phyloP scores from a whole-genome alignment of 2,113 vertebrate species.

The Neofelis nebulosa region DNA sequence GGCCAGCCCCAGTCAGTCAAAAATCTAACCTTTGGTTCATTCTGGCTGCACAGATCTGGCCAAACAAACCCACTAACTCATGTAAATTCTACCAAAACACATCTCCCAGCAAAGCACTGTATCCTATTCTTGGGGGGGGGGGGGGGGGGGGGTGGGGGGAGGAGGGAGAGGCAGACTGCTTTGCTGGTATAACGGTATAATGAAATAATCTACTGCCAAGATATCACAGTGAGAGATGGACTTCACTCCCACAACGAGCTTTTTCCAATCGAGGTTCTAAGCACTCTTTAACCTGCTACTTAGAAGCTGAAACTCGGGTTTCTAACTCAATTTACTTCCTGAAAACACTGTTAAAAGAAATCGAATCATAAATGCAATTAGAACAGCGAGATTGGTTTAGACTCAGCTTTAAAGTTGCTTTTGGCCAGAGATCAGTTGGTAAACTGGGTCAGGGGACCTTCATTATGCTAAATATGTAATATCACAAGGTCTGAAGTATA shows the following conservation, averaged over 20 bases:
- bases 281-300: not conserved
- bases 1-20: not conserved
- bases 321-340: constrained; percentile 19
- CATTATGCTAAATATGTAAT: not conserved
- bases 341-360: constrained; percentile 43
- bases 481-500: not conserved
- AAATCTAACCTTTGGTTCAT: constrained; percentile 18
- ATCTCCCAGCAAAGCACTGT: not conserved
- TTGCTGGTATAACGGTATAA: not conserved
- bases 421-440: not conserved
- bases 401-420: not conserved
- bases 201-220: not conserved
- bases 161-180: not conserved
- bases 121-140: not conserved
- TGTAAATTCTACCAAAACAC: not conserved
- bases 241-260: not conserved
- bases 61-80: not conserved
- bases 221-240: not conserved
- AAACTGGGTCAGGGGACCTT: not conserved
- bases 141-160: not conserved
- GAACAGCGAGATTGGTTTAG: not conserved
- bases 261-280: not conserved
- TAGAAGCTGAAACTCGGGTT: not conserved
- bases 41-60: not conserved
- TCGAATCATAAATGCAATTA: constrained; percentile 25